Base-by-base conservation (phyloP, 2,113 vertebrate species). In the Actenoides lindsayi region DNA sequence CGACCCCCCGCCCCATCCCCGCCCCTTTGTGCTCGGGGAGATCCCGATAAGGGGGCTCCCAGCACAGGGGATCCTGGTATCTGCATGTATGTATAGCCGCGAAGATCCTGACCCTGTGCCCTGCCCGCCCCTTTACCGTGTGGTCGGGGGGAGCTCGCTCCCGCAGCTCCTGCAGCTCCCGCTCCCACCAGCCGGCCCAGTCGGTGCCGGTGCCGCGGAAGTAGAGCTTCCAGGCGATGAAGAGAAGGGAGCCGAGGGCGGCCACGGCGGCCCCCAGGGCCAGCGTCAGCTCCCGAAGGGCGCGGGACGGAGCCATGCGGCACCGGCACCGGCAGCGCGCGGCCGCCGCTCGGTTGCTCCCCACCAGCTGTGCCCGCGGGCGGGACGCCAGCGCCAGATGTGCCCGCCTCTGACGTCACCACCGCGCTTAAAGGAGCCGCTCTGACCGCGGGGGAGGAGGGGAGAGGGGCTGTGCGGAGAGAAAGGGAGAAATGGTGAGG, bases 231-330 rank as follows among this genome's bases (percentile, higher is more conserved):
- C 99, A 96, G 65, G 98, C 98, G 88, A 99, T 97, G 96, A 99
- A 98, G 73, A 99, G 97, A 51, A 98, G 98, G 19, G 99, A 99
- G 41, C 99, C 98, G 33, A 99, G 95, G 16, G 98, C 98, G 46
- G 98, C 98, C 90, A 98, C 98, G 48, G 98, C 98, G 50, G 98
- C 99, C 94, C 97, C 98, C 90, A 99, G 94, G 10, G 98, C 98
- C 93, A 99, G 92, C 76, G 98, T 97, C 76, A 96, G 94, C 33
- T 82, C 53, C 19, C 78, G 67, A 44, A 90, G 98, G 90, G 93
- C 98, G 90, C 95, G 97, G 90, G 67, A 87, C 13, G 97, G 96
- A 91, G 98, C 97, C 98, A 99, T 98, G 41, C 8, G 46, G 74
- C 16, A 19, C 31, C 37, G 24, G 46, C 39, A 70, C 62, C 25